These are phyloP conservation scores for Cremastinae sp. DNA, from an alignment of 2,888 invertebrate species.

Conservation along the genomic window DNA sequence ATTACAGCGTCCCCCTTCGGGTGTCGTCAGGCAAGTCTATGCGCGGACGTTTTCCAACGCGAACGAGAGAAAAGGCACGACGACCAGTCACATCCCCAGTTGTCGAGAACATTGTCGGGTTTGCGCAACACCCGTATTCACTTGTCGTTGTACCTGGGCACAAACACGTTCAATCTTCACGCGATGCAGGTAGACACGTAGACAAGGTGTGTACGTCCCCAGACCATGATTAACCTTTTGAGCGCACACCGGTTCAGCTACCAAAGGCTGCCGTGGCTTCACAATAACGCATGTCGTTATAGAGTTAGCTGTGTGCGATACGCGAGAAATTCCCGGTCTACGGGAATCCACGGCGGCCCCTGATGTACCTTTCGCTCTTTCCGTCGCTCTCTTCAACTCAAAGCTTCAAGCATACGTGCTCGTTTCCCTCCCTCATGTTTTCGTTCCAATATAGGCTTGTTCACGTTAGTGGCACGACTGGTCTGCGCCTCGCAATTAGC, in stretches of 20 bases:
- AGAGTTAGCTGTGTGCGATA: conserved; percentile 43
- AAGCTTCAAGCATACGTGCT: conserved; percentile 47
- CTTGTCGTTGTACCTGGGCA: conserved; percentile 39
- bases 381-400: conserved; percentile 32
- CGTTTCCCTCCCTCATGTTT: conserved; percentile 64
- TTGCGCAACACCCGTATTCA: conserved; percentile 45
- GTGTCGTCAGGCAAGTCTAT: conserved; percentile 46
- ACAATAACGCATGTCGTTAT: conserved; percentile 51
- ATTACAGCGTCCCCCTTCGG: conserved; percentile 48
- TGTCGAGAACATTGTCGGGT: conserved; percentile 44
- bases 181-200: background rate
- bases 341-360: conserved; percentile 41
- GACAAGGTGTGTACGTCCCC: conserved; percentile 44
- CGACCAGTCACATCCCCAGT: conserved; percentile 41
- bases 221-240: conserved; percentile 44
- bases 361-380: conserved; percentile 42
- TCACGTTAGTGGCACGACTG: conserved; percentile 73
- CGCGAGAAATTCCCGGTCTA: conserved; percentile 38
- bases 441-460: conserved; percentile 78
- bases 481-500: conserved; percentile 78
- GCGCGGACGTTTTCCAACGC: conserved; percentile 44
- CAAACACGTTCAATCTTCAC: background rate
- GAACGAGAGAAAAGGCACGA: conserved; percentile 43
- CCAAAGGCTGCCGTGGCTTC: conserved; percentile 25
- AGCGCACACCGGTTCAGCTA: conserved; percentile 28